A percentile compares a stretch with the other conserved stretches of the same genome.
Conservation (phyloP, 2,888 invertebrate genomes). For the Eupeodes luniger region DNA sequence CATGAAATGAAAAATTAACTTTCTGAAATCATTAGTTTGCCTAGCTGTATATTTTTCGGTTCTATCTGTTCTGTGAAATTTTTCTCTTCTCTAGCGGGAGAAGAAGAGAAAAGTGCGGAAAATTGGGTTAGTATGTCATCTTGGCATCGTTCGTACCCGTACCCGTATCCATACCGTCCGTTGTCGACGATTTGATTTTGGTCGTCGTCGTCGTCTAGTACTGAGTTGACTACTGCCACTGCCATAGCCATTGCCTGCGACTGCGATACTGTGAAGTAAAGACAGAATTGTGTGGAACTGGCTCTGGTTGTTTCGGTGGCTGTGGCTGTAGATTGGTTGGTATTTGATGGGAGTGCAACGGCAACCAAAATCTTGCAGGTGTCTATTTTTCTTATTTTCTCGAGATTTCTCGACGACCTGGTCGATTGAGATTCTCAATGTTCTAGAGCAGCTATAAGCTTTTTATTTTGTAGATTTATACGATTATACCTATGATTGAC, state of each 20-base stretch:
- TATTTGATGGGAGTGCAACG: conserved; percentile 37
- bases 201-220: conserved; percentile 46
- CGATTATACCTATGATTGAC: background rate
- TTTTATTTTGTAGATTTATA: background rate
- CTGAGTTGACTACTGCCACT: too few species aligned
- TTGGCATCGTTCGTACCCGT: conserved; percentile 58
- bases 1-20: conserved; percentile 38
- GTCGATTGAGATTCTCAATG: conserved; percentile 4
- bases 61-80: conserved; percentile 39
- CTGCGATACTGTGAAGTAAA: conserved; percentile 20
- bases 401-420: conserved; percentile 36
- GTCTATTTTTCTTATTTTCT: conserved; percentile 34
- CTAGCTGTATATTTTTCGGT: conserved; percentile 42
- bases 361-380: conserved; percentile 68
- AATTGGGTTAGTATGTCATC: conserved; percentile 76
- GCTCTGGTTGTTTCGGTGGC: conserved; percentile 12
- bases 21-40: conserved; percentile 44
- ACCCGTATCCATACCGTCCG: too few species aligned
- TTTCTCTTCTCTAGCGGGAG: conserved; percentile 51
- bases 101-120: conserved; percentile 64
- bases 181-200: too few species aligned
- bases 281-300: conserved; percentile 24
- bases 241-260: too few species aligned
- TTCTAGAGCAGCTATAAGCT: background rate
- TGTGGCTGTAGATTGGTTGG: background rate